Percentiles rank a stretch among this genome's conserved stretches.
phyloP scores from a whole-genome alignment of 2,797 vertebrate species.

The Pseudochirops corinnae region DNA sequence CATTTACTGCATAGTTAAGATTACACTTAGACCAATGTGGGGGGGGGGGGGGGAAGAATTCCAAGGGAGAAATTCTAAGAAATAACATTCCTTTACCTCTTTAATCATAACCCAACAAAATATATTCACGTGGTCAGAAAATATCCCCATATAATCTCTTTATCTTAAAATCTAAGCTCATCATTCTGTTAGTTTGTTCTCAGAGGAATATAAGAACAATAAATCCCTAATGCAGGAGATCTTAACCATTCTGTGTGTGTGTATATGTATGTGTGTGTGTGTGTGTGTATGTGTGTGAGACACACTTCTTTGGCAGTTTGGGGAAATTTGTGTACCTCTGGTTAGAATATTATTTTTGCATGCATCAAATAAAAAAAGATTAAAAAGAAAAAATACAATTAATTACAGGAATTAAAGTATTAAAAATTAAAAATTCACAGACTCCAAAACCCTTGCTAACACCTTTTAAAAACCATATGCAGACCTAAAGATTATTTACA shows the following conservation, averaged over 20 bases:
- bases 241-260: background rate
- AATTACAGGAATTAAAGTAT: background rate
- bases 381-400: background rate
- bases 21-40: background rate
- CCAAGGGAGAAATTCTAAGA: background rate
- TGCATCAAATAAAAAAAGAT: background rate
- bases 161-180: background rate
- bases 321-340: background rate
- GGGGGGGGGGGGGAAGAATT: background rate
- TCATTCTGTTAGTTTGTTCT: background rate
- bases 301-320: background rate
- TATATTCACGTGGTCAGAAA: background rate
- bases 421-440: background rate
- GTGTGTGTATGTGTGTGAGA: no score
- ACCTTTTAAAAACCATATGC: background rate
- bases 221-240: background rate
- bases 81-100: background rate
- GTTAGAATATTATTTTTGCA: background rate
- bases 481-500: background rate
- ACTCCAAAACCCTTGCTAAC: background rate
- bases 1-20: background rate
- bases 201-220: background rate
- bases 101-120: background rate
- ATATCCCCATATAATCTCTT: background rate
- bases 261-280: no score